A percentile compares a stretch with the other conserved stretches of the same genome.
Evolutionary conservation across 2,888 invertebrate genomes (phyloP).

Genomic region (Leucozona laternaria): DNA sequence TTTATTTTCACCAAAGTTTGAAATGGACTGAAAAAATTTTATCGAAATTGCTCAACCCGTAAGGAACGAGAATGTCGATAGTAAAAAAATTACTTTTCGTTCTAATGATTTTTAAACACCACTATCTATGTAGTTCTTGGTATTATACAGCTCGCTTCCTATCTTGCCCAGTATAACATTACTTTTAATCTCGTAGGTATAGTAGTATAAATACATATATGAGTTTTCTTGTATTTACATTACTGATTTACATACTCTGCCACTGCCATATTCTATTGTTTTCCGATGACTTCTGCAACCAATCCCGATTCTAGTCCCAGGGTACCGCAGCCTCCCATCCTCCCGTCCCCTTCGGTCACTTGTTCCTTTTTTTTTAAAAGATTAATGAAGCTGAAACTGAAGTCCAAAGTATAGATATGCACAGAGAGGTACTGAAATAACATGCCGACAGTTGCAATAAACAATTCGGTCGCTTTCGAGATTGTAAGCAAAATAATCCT

Average conservation of each 20-base stretch:
- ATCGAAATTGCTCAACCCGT: no score
- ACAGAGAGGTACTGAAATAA: slow-evolving; percentile 55
- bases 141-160: no score
- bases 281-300: not conserved
- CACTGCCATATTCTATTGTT: not conserved
- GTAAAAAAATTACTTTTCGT: no score
- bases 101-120: no score
- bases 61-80: no score
- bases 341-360: not conserved
- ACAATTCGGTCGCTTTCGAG: slow-evolving; percentile 60
- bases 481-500: slow-evolving; percentile 54
- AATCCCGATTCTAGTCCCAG: not conserved
- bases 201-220: not conserved
- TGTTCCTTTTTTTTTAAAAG: slow-evolving; percentile 24
- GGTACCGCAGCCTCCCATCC: not conserved
- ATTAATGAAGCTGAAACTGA: slow-evolving; percentile 72
- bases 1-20: no score
- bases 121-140: no score
- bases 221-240: not conserved
- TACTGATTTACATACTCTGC: not conserved
- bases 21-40: no score
- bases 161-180: no score
- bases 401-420: slow-evolving; percentile 58
- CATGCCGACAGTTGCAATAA: slow-evolving; percentile 67
- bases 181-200: no score